Percentiles rank a stretch among this genome's conserved stretches.
Evolutionary conservation across 2,797 vertebrate genomes (phyloP).

Genomic region (Leptodactylus fallax): DNA sequence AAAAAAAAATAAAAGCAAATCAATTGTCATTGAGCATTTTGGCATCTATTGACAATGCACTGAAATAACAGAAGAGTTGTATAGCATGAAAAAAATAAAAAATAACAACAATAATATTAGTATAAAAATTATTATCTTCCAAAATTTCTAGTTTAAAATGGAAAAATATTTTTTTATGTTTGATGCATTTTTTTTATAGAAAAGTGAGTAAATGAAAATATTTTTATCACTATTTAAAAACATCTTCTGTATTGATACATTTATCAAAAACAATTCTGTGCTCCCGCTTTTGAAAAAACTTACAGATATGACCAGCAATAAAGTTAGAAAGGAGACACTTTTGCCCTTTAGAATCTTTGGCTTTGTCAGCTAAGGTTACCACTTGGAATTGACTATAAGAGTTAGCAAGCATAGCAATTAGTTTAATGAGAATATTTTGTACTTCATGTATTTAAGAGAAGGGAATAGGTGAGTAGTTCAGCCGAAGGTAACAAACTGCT

Average conservation of each 20-base stretch:
- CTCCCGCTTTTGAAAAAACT: background rate
- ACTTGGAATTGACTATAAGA: background rate
- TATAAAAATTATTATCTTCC: too few relatives aligned
- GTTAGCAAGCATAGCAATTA: background rate
- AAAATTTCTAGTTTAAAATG: too few relatives aligned
- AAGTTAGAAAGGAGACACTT: background rate
- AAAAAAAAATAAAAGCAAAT: too few relatives aligned
- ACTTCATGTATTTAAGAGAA: background rate
- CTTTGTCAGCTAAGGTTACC: conserved; percentile 18
- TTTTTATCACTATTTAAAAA: too few relatives aligned
- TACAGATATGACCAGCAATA: background rate
- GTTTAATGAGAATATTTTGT: conserved; percentile 27
- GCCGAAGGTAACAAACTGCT: background rate
- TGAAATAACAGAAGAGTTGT: too few relatives aligned
- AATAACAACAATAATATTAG: too few relatives aligned
- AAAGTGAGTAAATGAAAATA: too few relatives aligned
- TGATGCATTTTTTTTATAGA: too few relatives aligned
- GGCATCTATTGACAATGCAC: too few relatives aligned
- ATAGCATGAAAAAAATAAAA: too few relatives aligned
- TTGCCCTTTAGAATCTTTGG: conserved; percentile 15
- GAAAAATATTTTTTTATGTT: too few relatives aligned
- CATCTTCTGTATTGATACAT: background rate
- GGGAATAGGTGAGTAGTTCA: conserved; percentile 8
- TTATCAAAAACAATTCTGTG: background rate
- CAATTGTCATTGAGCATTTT: too few relatives aligned